Conservation (phyloP, 2,797 vertebrate genomes). For the Podarcis lilfordi region DNA sequence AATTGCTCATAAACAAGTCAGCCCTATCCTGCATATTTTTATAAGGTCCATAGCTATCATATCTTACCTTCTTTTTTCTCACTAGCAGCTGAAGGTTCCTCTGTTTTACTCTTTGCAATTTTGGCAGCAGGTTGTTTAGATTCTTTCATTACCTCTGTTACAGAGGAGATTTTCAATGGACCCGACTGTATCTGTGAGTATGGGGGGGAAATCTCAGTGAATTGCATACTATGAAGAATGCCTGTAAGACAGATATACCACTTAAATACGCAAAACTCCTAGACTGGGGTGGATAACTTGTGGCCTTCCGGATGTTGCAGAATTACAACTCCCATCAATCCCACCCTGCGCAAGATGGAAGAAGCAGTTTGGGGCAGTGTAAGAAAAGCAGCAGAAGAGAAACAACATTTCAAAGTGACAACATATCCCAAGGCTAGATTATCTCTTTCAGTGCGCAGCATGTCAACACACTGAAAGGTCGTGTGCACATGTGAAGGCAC, state of each 20-base stretch:
- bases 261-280: background rate
- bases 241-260: background rate
- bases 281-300: background rate
- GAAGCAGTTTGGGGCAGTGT: background rate
- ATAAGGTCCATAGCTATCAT: background rate
- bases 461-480: background rate
- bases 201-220: constrained; percentile 20
- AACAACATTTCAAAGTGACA: background rate
- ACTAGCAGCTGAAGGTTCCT: constrained; percentile 65
- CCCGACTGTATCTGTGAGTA: constrained; percentile 77
- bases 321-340: no score
- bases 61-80: constrained; percentile 69
- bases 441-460: background rate
- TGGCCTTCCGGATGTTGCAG: background rate
- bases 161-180: constrained; percentile 82
- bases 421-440: background rate
- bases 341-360: background rate
- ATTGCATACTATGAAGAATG: background rate
- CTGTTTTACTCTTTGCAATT: constrained; percentile 68
- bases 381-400: background rate
- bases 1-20: background rate
- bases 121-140: constrained; percentile 76
- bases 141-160: constrained; percentile 84
- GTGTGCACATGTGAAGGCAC: no score
- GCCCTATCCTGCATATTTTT: background rate